These are phyloP conservation scores for Caerostris darwini DNA, from an alignment of 1,140 invertebrate species.

Conservation along the genomic window DNA sequence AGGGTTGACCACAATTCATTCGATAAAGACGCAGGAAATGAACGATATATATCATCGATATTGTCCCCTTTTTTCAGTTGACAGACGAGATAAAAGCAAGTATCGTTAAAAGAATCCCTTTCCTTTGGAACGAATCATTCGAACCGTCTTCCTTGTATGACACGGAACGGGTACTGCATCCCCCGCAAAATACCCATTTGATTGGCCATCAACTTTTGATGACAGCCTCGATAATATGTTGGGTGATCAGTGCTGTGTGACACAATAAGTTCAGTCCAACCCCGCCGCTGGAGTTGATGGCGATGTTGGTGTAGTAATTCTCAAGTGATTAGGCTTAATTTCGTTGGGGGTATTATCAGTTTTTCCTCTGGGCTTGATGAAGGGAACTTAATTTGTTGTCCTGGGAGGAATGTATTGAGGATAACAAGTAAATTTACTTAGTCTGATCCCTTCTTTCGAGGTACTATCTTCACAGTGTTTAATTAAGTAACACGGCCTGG, in stretches of 20 bases:
- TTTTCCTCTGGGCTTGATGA: not conserved
- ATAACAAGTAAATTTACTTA: not conserved
- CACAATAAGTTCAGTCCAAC: not conserved
- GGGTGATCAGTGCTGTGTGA: not conserved
- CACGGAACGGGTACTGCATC: not conserved
- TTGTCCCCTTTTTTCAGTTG: slow-evolving; percentile 2
- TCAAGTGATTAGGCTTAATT: not conserved
- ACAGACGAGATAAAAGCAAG: slow-evolving; percentile 34
- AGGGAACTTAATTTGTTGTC: not conserved
- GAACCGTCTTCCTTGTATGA: slow-evolving; percentile 9
- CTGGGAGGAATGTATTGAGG: not conserved
- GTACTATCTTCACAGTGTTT: not conserved
- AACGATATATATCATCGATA: slow-evolving; percentile 37
- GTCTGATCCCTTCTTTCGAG: not conserved
- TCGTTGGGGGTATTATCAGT: not conserved
- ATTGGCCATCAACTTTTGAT: slow-evolving; percentile 32
- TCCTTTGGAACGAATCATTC: not conserved
- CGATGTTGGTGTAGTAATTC: not conserved
- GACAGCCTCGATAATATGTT: not conserved
- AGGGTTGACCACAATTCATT: not conserved
- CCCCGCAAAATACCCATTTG: slow-evolving; percentile 12
- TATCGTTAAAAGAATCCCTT: slow-evolving; percentile 1
- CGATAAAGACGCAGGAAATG: not conserved
- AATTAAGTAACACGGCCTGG: not conserved
- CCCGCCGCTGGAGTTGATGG: not conserved